Conservation (phyloP, 2,797 vertebrate species). For the Apogon talboti region DNA sequence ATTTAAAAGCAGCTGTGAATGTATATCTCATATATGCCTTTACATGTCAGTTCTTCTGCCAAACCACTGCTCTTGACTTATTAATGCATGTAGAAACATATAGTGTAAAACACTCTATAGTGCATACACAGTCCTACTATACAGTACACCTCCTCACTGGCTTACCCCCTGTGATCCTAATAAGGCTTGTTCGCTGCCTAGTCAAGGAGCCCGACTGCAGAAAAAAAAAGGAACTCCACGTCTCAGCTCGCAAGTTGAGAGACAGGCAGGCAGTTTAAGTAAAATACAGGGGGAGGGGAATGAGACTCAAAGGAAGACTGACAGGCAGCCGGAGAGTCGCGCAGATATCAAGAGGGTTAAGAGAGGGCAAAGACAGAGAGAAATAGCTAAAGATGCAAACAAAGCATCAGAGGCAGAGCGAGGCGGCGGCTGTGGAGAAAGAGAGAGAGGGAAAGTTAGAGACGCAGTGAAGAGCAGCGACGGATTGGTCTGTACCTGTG, state of each 20-base stretch:
- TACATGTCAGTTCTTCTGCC: conserved; percentile 12
- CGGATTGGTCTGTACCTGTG: conserved; percentile 72
- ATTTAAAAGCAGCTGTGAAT: not conserved
- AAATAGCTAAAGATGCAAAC: conserved; percentile 52
- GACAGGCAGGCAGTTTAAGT: conserved; percentile 18
- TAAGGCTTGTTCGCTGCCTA: conserved; percentile 21
- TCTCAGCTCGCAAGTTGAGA: conserved; percentile 28
- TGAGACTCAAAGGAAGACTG: conserved; percentile 29
- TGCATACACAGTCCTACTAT: not conserved
- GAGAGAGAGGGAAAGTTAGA: conserved; percentile 19
- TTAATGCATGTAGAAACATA: conserved; percentile 19
- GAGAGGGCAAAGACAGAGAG: conserved; percentile 34
- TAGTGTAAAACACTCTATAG: conserved; percentile 24
- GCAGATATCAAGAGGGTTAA: conserved; percentile 30
- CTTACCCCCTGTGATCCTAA: conserved; percentile 22
- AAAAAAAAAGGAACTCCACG: conserved; percentile 2
- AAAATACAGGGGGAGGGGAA: conserved; percentile 12
- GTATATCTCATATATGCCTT: too few species aligned
- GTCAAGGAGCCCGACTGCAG: conserved; percentile 28
- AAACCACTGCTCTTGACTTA: conserved; percentile 26
- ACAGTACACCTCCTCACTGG: not conserved
- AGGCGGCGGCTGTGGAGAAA: conserved; percentile 39
- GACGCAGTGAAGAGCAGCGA: conserved; percentile 41
- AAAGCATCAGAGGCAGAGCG: conserved; percentile 54
- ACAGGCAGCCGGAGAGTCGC: conserved; percentile 30